Conservation (phyloP, 2,797 vertebrate genomes). For the Pipistrellus kuhlii region DNA sequence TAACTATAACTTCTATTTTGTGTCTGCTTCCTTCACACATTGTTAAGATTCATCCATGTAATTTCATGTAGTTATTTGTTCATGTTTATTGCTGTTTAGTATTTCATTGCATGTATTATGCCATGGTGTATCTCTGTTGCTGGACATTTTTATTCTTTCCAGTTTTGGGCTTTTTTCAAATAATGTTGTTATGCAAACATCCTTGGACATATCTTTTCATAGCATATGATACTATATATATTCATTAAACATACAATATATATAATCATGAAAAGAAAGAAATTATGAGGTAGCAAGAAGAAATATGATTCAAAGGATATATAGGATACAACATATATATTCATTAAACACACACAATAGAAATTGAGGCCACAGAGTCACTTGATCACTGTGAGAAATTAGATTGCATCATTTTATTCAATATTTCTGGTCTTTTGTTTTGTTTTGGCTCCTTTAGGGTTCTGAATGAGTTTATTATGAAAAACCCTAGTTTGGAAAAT, state of each 20-base stretch:
- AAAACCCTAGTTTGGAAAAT: slow-evolving; percentile 98
- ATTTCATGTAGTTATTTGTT: not conserved
- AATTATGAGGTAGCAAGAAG: too few relatives aligned
- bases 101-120: not conserved
- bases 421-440: slow-evolving; percentile 20
- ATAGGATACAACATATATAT: not conserved
- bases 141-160: not conserved
- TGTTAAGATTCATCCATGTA: not conserved
- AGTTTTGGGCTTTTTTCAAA: not conserved
- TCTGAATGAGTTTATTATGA: slow-evolving; percentile 99
- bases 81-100: not conserved
- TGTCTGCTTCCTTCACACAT: not conserved
- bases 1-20: not conserved
- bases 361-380: slow-evolving; percentile 5
- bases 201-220: not conserved
- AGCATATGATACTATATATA: not conserved
- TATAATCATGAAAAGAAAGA: too few relatives aligned
- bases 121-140: not conserved
- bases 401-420: slow-evolving; percentile 39
- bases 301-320: too few relatives aligned
- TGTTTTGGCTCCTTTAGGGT: slow-evolving; percentile 86
- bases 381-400: slow-evolving; percentile 25
- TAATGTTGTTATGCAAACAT: not conserved
- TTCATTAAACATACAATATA: not conserved
- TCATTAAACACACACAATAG: not conserved